Evolutionary conservation across 1,140 invertebrate genomes (phyloP), one percentile per base, ranked within the genome.

Genomic region (Drosophila subpulchrella): DNA sequence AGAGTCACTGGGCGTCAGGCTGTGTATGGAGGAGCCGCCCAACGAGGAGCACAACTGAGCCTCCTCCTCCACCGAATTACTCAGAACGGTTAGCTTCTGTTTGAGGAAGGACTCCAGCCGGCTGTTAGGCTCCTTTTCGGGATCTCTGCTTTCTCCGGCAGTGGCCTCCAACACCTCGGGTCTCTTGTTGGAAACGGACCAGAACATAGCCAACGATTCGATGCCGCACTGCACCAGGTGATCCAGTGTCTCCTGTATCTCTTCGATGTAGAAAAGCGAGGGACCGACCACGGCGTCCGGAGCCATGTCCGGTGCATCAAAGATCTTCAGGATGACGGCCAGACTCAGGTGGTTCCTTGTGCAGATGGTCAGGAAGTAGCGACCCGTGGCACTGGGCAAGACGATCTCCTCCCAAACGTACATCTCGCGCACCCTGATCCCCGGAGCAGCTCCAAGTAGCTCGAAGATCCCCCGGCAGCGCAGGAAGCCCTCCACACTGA

Each of bases 361-460:
- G 56, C 96, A 95, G 38, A 97, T 91, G 6, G 96, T 93, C n/a
- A 97, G 93, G 92, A 96, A 97, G 93, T 95, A 95, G 47, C 94
- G 93, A 30, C 86, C 90, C 0, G 72, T 80, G 13, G 77, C 79
- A 47, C 93, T 93, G 61, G 93, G 81, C 38, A 94, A 90, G 81
- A 94, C 95, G 20, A 97, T 95, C 93, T 96, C 95, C 85, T 94
- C 95, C 96, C 96, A 97, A 11, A 96, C 91, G n/a, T 97, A 94
- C 24, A 97, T 89, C 62, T 95, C 95, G 57, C 95, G 95, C 0
- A 96, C 93, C 20, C 95, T 93, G 67, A 96, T 95, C 11, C 61
- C 53, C 12, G 62, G 73, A 0, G 94, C 94, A 0, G 94, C 94
- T 53, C 92, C 93, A 27, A 95, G 94, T 12, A 97, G 92, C 84